These are phyloP conservation scores for Callocephalon fimbriatum DNA, from an alignment of 2,113 vertebrate species.

Conservation along the genomic window DNA sequence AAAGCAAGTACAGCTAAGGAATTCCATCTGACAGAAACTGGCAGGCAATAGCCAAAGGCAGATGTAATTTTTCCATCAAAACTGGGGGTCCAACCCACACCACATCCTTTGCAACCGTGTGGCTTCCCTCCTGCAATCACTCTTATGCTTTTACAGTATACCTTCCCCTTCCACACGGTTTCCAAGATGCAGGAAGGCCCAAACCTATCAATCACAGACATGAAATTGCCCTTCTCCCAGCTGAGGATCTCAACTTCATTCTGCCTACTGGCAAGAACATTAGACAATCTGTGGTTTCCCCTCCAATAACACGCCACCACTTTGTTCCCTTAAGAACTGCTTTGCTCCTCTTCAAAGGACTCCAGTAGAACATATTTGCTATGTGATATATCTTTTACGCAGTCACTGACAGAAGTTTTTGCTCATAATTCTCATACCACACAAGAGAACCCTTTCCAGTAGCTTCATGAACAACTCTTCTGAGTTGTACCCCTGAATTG, in stretches of 20 bases:
- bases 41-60: not conserved
- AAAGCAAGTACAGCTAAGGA: not conserved
- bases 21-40: not conserved
- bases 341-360: not conserved
- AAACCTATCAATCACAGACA: not conserved
- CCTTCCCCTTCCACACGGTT: not conserved
- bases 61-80: not conserved
- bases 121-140: not conserved
- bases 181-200: not conserved
- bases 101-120: not conserved
- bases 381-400: not conserved
- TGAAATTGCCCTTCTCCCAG: not conserved
- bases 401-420: not conserved
- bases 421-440: not conserved
- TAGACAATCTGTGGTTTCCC: not conserved
- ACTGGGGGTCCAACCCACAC: not conserved
- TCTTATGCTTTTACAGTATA: not conserved
- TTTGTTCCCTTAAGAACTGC: not conserved
- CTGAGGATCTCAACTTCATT: not conserved
- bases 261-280: not conserved
- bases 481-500: not conserved
- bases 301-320: not conserved
- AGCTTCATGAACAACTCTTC: not conserved
- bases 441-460: not conserved
- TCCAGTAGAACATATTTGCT: not conserved